A percentile compares a stretch with the other conserved stretches of the same genome.
Conservation (phyloP, 2,888 invertebrate genomes). For the Poecilus cupreus region DNA sequence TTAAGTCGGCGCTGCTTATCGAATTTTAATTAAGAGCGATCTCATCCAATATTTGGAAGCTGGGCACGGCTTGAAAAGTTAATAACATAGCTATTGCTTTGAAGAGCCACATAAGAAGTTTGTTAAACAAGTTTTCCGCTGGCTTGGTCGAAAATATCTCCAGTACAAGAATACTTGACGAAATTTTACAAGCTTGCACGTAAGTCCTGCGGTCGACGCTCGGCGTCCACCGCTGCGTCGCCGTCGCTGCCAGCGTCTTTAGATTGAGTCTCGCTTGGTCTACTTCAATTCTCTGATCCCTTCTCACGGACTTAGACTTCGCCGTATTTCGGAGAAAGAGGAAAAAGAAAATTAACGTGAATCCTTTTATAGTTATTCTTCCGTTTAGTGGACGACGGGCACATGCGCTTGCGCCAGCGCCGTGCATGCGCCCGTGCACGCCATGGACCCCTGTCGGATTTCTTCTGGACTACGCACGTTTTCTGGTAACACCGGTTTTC, state of each 20-base stretch:
- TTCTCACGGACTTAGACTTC: slow-evolving; percentile 44
- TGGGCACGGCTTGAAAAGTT: slow-evolving; percentile 10
- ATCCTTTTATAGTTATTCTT: slow-evolving; percentile 63
- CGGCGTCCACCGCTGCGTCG: neutral
- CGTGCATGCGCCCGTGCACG: neutral
- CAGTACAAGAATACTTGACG: slow-evolving; percentile 33
- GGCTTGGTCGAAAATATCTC: slow-evolving; percentile 26
- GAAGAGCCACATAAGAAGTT: slow-evolving; percentile 36
- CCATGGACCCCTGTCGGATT: neutral
- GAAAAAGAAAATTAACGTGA: slow-evolving; percentile 63
- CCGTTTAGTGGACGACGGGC: slow-evolving; percentile 56
- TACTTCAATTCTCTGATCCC: slow-evolving; percentile 57
- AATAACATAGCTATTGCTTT: slow-evolving; percentile 33
- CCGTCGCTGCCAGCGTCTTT: slow-evolving; percentile 2
- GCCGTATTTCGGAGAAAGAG: slow-evolving; percentile 57
- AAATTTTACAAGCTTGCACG: slow-evolving; percentile 38
- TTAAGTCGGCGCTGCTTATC: neutral
- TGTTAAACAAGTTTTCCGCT: slow-evolving; percentile 35
- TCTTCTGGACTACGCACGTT: neutral
- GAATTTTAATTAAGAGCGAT: slow-evolving; percentile 33
- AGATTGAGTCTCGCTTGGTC: slow-evolving; percentile 57
- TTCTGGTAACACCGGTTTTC: too few species aligned
- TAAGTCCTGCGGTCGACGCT: slow-evolving; percentile 14
- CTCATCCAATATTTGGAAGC: neutral
- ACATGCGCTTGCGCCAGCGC: slow-evolving; percentile 43